Base-by-base conservation (phyloP, 2,888 invertebrate species). In the Entomobrya multifasciata region DNA sequence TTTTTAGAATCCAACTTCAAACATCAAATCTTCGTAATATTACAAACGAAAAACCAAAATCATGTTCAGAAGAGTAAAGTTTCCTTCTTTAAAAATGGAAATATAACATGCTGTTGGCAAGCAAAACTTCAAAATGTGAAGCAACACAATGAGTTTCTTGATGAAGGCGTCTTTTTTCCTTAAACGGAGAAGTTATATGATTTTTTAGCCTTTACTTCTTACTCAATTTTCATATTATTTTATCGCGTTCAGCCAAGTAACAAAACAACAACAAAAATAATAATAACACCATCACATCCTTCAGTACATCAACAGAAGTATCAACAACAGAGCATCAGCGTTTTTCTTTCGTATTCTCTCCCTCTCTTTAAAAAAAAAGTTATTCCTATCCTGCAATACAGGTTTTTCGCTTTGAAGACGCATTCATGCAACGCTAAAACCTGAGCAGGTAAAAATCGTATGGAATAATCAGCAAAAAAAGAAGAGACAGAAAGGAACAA, bases 211-310 rank as follows among this genome's bases (percentile, higher is more conserved):
- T 36, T 36, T 36, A 36, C 36, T 36, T 6, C 4, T 8, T 6
- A 36, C 36, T 36, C 4, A 6, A 8, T 36, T 30, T 8, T 36
- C 36, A 3, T 17, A 25, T 30, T 10, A 44, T 60, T 44, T 44
- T 77, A 36, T 62, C 49, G 62, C 44, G 82, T 41, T 65, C 76
- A 76, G 65, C 27, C 62, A 76, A 36, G 62, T 44, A 82, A 55
- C 25, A 67, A 65, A 83, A 81, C 81, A 81, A 81, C 83, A 83
- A 83, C 74, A 82, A 83, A 65, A 76, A 81, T 72, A 83, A 83
- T 76, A 82, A 83, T 30, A 83, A 65, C 22, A 41, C 36, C 36
- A 74, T 52, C 74, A n/a, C 13, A 44, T 44, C 22, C 67, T 83
- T 49, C 30, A 6, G 36, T 36, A 36, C 36, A 36, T 36, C 36